Conservation (phyloP, 1,140 invertebrate species). For the Andrena cerasifolii region DNA sequence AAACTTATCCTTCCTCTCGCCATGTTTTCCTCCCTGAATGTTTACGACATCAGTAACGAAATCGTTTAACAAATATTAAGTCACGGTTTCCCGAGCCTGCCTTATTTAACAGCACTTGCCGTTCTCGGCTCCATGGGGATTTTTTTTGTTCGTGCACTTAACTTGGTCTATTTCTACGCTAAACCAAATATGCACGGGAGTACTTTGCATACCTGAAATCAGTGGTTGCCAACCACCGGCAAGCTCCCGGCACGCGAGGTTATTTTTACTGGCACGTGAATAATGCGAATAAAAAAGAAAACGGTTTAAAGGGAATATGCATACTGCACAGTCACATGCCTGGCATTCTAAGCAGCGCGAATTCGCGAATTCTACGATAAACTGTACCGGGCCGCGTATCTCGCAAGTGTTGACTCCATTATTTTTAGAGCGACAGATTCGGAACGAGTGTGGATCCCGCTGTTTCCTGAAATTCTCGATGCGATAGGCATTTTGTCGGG, state of each 20-base stretch:
- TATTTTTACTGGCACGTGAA: not conserved
- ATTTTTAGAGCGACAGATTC: no score
- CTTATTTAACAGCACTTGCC: not conserved
- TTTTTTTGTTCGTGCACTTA: not conserved
- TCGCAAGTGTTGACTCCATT: no score
- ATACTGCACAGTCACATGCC: not conserved
- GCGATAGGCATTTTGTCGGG: not conserved
- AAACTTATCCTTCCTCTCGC: no score
- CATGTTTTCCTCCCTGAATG: no score
- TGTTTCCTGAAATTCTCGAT: not conserved
- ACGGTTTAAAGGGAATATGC: not conserved
- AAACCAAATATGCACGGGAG: not conserved
- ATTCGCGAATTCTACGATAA: not conserved
- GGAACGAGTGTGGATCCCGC: not conserved
- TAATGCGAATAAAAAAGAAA: not conserved
- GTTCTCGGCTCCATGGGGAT: not conserved
- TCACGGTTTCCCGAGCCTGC: no score
- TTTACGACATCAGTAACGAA: not conserved
- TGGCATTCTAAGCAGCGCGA: not conserved
- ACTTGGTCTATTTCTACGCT: not conserved
- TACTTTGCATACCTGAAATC: constrained; percentile 25
- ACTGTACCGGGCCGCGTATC: not conserved
- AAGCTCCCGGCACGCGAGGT: constrained; percentile 2
- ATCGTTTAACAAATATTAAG: no score
- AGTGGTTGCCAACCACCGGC: constrained; percentile 21